These are phyloP conservation scores for Liodrosophila aerea DNA, from an alignment of 2,888 invertebrate genomes.

Conservation along the genomic window DNA sequence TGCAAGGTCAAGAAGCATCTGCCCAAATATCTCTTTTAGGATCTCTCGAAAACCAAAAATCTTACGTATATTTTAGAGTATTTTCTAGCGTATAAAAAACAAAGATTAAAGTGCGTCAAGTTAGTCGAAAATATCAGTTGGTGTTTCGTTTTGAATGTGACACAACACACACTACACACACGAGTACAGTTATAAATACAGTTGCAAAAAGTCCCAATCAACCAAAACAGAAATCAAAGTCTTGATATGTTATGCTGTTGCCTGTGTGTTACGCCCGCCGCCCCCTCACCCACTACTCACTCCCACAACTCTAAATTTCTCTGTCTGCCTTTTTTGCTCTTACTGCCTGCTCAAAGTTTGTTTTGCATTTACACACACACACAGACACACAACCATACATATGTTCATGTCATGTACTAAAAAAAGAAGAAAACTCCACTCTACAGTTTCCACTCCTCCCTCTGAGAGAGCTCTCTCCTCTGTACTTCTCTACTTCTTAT, in stretches of 20 bases:
- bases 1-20: conserved; percentile 69
- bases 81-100: conserved; percentile 7
- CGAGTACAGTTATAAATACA: conserved; percentile 2
- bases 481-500: conserved; percentile 13
- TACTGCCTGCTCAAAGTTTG: neutral
- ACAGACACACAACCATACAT: too few species aligned
- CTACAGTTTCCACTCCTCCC: too few species aligned
- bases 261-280: conserved; percentile 8
- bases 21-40: conserved; percentile 70
- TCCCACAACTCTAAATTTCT: too few species aligned
- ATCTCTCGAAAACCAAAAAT: conserved; percentile 3
- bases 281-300: conserved; percentile 25
- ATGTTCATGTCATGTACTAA: too few species aligned
- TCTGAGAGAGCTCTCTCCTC: conserved; percentile 6
- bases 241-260: conserved; percentile 28
- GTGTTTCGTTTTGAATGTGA: neutral
- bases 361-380: too few species aligned
- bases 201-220: conserved; percentile 51
- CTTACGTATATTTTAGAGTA: conserved; percentile 21
- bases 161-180: conserved; percentile 4
- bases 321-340: conserved; percentile 16
- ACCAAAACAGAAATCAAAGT: conserved; percentile 24
- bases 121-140: conserved; percentile 13
- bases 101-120: conserved; percentile 9
- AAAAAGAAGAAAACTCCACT: too few species aligned